Evolutionary conservation across 2,888 invertebrate genomes (phyloP).

Genomic region (Kuschelorhynchus macadamiae): DNA sequence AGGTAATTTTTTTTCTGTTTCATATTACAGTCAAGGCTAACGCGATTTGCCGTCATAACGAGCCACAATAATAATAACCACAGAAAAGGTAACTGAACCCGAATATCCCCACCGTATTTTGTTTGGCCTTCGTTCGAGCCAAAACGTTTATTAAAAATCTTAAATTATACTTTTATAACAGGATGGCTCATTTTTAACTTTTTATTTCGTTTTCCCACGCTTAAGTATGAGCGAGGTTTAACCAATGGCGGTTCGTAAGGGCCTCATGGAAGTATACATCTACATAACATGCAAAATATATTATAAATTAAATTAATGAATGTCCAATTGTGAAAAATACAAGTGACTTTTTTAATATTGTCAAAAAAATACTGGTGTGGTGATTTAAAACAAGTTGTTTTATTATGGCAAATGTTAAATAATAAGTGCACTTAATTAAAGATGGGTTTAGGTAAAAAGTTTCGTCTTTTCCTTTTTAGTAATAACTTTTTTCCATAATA

Average conservation of each 20-base stretch:
- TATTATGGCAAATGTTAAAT: too few species aligned
- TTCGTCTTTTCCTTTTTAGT: too few species aligned
- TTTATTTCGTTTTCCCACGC: slow-evolving; percentile 9
- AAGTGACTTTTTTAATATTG: too few species aligned
- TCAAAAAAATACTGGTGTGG: too few species aligned
- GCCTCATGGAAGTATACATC: too few species aligned
- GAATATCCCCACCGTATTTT: background rate
- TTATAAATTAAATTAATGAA: too few species aligned
- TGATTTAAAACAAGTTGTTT: too few species aligned
- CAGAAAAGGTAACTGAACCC: background rate
- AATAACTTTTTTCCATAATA: too few species aligned
- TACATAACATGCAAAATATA: too few species aligned
- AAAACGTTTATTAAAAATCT: background rate
- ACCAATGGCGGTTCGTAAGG: background rate
- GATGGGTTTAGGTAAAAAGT: too few species aligned
- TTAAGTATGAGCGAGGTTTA: slow-evolving; percentile 1
- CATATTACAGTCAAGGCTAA: background rate
- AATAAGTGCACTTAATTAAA: too few species aligned
- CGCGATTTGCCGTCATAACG: background rate
- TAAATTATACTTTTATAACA: slow-evolving; percentile 8
- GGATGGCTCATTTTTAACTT: background rate
- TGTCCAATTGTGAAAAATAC: too few species aligned
- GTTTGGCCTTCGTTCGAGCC: background rate
- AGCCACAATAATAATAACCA: background rate
- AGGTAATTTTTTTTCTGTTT: background rate